Base-by-base conservation (phyloP, 2,113 vertebrate genomes). In the Scytalopus superciliaris region DNA sequence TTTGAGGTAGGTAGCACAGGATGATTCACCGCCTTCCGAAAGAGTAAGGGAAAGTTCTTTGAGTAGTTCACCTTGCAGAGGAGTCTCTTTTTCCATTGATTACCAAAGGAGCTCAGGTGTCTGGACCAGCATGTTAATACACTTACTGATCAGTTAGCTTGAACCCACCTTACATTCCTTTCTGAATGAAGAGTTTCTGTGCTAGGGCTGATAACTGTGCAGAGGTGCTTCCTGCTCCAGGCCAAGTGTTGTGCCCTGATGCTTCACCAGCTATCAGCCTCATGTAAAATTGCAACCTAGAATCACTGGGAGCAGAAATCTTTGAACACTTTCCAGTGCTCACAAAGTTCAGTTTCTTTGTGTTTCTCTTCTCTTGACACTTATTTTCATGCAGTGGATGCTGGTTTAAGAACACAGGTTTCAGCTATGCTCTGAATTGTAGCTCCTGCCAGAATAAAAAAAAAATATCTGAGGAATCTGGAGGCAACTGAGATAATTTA, bases 401-500 rank as follows among this genome's bases (percentile, higher is more conserved):
- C 25, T 77, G 60, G 22, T 4, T 7, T n/a, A 31, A 59, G 49
- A 50, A 80, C 30, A 57, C 19, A 49, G 10, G 12, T 75, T 95
- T 94, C 45, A 72, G 56, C 40, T 45, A 22, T 16, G 6, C 27
- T 86, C 56, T 23, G 49, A 94, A 68, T 66, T 13, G 31, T 22
- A 73, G 5, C 18, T 83, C 68, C 28, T 93, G 35, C 27, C 64
- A 75, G 56, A 62, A 35, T 57, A 55, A 89, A 62, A 73, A 22
- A 60, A 77, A 7, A 73, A 19, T 56, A 84, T 75, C 72, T 81
- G 64, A 83, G 49, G 23, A 78, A 24, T 35, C 56, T 69, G 55
- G 67, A 78, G 18, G 30, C 70, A 94, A 82, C 59, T 75, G 72
- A 90, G n/a, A 81, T 94, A 73, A 88, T 93, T 96, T 94, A 94